Percentiles rank a stretch among this genome's conserved stretches.
phyloP scores from a whole-genome alignment of 2,888 invertebrate genomes.

The Scaptomyza polygonia region DNA sequence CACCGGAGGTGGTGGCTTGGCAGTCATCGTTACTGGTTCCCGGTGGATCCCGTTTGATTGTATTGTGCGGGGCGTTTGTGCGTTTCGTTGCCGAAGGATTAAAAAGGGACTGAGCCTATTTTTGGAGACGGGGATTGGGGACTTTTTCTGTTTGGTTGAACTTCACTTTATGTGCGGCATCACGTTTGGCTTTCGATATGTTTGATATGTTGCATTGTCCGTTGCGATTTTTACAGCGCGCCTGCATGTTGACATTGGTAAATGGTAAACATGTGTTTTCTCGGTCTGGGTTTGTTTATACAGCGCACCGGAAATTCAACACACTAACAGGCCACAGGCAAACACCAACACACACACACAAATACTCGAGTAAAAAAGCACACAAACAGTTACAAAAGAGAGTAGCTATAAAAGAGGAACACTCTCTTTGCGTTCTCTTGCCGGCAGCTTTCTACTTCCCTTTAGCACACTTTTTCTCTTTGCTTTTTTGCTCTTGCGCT shows the following conservation, averaged over 20 bases:
- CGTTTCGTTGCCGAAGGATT: slow-evolving; percentile 9
- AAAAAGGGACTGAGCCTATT: not conserved
- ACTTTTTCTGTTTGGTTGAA: slow-evolving; percentile 1
- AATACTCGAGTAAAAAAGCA: not conserved
- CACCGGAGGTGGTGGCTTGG: slow-evolving; percentile 70
- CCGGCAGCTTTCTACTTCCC: too few relatives aligned
- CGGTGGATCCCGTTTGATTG: slow-evolving; percentile 1
- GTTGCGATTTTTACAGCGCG: slow-evolving; percentile 23
- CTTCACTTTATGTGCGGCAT: slow-evolving; percentile 54
- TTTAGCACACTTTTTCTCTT: not conserved
- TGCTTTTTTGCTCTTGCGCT: slow-evolving; percentile 8
- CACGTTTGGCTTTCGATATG: slow-evolving; percentile 52
- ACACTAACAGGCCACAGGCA: slow-evolving; percentile 61
- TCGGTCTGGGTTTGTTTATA: slow-evolving; percentile 73
- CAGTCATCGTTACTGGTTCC: slow-evolving; percentile 59
- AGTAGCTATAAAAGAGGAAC: not conserved
- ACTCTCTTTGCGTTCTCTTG: not conserved
- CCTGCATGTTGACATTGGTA: slow-evolving; percentile 69
- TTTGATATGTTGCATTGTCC: slow-evolving; percentile 40
- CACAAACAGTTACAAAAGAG: slow-evolving; percentile 22
- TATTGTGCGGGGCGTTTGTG: slow-evolving; percentile 53
- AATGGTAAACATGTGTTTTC: slow-evolving; percentile 53
- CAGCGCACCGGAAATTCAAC: slow-evolving; percentile 75
- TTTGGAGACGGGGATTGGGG: slow-evolving; percentile 1
- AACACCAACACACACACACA: slow-evolving; percentile 32